A percentile compares a stretch with the other conserved stretches of the same genome.
These are phyloP conservation scores for Parnassius orleans DNA, from an alignment of 2,888 invertebrate species.

Conservation along the genomic window DNA sequence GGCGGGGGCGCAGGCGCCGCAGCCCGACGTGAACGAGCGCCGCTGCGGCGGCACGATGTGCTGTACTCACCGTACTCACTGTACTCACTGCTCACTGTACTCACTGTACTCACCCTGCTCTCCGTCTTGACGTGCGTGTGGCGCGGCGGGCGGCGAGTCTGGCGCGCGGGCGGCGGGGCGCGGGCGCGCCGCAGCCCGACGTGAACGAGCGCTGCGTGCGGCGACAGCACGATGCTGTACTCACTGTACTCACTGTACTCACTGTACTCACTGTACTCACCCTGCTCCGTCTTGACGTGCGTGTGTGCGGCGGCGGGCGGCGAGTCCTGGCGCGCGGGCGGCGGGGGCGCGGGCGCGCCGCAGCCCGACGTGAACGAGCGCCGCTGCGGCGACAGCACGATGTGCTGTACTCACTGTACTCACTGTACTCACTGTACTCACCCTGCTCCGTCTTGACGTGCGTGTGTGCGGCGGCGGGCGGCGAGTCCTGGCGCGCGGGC, in stretches of 20 bases:
- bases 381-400: slow-evolving; percentile 92
- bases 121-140: slow-evolving; percentile 45
- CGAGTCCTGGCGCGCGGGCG: slow-evolving; percentile 71
- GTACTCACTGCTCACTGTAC: slow-evolving; percentile 91
- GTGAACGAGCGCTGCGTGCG: slow-evolving; percentile 92
- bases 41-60: slow-evolving; percentile 92
- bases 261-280: slow-evolving; percentile 44
- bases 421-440: slow-evolving; percentile 75
- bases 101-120: slow-evolving; percentile 82
- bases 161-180: slow-evolving; percentile 59
- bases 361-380: slow-evolving; percentile 93
- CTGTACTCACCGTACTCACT: slow-evolving; percentile 89
- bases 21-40: slow-evolving; percentile 92
- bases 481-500: slow-evolving; percentile 73
- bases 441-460: slow-evolving; percentile 55
- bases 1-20: slow-evolving; percentile 81
- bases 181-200: slow-evolving; percentile 90
- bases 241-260: slow-evolving; percentile 83
- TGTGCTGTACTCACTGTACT: slow-evolving; percentile 77
- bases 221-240: slow-evolving; percentile 86
- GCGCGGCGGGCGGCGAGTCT: slow-evolving; percentile 52
- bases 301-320: slow-evolving; percentile 36
- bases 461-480: slow-evolving; percentile 32
- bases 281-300: slow-evolving; percentile 52
- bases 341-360: slow-evolving; percentile 79